Percentiles rank a stretch among this genome's conserved stretches.
Evolutionary conservation across 2,797 vertebrate species (phyloP).

Genomic region (Halcyon chelicuti): DNA sequence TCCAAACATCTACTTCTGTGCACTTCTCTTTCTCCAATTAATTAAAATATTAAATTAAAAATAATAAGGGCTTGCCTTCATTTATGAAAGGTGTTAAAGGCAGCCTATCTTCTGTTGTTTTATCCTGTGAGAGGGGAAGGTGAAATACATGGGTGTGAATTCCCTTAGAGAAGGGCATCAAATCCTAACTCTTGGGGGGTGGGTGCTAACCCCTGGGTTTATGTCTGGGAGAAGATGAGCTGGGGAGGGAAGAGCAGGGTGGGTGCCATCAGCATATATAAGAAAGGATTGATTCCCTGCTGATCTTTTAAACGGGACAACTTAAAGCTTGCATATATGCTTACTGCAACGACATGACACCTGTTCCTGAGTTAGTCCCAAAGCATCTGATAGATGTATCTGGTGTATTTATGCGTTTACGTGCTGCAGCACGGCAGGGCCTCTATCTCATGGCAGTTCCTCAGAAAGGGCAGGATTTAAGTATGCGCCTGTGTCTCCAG

Average conservation of each 20-base stretch:
- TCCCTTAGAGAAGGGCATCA: not conserved
- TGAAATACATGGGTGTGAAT: not conserved
- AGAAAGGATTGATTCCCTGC: not conserved
- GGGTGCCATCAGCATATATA: accelerated
- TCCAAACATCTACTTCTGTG: not conserved
- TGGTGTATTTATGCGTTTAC: not conserved
- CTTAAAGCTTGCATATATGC: not conserved
- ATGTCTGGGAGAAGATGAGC: not conserved
- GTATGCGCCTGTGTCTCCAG: not conserved
- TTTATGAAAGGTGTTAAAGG: not conserved
- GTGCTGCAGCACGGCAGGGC: accelerated
- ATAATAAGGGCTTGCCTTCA: not conserved
- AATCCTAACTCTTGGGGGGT: accelerated
- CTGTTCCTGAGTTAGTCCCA: not conserved
- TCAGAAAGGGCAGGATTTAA: not conserved
- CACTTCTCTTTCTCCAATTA: not conserved
- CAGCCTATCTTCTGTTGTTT: not conserved
- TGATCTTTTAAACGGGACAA: not conserved
- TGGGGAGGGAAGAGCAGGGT: not conserved
- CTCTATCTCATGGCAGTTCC: not conserved
- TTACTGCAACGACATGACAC: not conserved
- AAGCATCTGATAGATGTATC: not conserved
- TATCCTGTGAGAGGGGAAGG: not conserved
- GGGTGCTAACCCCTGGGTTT: accelerated
- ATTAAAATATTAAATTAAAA: not conserved